Evolutionary conservation across 92 coral and sea anemone species (phyloP), one percentile per base, ranked within the genome.

Genomic region (Porites lobata): DNA sequence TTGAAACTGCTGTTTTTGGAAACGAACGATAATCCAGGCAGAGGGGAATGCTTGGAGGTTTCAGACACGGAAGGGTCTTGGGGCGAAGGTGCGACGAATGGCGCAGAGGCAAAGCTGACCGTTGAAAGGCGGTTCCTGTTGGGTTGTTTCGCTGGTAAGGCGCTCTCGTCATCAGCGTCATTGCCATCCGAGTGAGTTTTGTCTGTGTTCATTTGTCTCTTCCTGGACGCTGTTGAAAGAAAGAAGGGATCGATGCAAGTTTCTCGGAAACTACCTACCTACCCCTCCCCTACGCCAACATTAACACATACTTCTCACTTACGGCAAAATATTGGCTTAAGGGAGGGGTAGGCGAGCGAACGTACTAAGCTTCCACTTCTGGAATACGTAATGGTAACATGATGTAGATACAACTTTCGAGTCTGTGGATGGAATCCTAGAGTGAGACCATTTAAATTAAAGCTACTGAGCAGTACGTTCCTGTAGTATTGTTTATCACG

Each of bases 71-170:
- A 11, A 21, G 62, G 77, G 50, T 82, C 94, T 5, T 85, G 87
- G 4, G 91, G 87, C 22, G 96, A 47, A 4, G 85, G 53, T 10
- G 72, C 76, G 21, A 91, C 83, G 14, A 90, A 78, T 21, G 96
- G 91, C 5, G 89, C 86, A 4, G 98, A 86, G 0, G 98, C 98
- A 66, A 95, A 95, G 79, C 98, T 95, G 80, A 95, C 98, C 0
- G 94, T 80, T 4, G 98, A 95, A 8, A 78, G 74, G 20, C 98
- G 96, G 15, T 81, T 78, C 20, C 89, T 89, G 74, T 78, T 78
- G 24, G 92, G 76, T 14, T 71, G 77, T 20, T 63, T 90, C 22
- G 85, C 68, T 18, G 85, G 77, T 50, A 14, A 85, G 15, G 61
- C 76, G 14, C 73, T 81, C 17, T 84, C 93, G 29, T 90, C 92